Conservation (phyloP, 1,140 invertebrate genomes). For the Stegodyphus dumicola region DNA sequence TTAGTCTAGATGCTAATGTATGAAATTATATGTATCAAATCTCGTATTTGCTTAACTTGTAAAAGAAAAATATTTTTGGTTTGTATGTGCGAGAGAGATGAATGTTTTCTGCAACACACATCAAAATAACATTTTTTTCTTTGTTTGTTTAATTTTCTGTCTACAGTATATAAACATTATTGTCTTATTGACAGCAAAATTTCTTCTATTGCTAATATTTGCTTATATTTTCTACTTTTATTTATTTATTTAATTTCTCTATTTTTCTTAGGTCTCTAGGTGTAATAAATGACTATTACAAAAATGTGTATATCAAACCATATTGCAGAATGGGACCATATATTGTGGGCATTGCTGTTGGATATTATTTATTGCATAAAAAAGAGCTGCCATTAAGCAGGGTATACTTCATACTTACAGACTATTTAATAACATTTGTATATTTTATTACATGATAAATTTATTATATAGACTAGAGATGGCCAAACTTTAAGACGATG, state of each 20-base stretch:
- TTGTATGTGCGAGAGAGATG: no score
- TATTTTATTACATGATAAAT: no score
- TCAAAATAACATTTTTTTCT: no score
- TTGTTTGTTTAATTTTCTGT: no score
- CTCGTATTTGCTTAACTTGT: no score
- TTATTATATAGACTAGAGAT: no score
- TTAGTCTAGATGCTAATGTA: no score
- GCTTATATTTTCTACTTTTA: background rate
- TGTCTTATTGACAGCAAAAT: background rate
- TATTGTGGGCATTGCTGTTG: slow-evolving; percentile 71
- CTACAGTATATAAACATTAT: slow-evolving; percentile 47
- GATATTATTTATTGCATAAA: slow-evolving; percentile 66
- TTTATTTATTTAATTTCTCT: background rate
- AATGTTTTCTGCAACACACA: no score
- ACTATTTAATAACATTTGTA: no score
- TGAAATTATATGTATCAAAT: no score
- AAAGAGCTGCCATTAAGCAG: slow-evolving; percentile 46
- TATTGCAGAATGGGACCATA: slow-evolving; percentile 72
- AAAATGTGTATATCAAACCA: slow-evolving; percentile 85
- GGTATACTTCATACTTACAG: slow-evolving; percentile 24
- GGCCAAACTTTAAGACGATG: no score
- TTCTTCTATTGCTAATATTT: background rate
- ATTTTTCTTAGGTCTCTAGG: slow-evolving; percentile 53
- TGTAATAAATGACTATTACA: slow-evolving; percentile 76
- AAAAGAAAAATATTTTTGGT: no score